Evolutionary conservation across 2,797 vertebrate species (phyloP), one percentile per base, ranked within the genome.

Genomic region (Propithecus deckenii): DNA sequence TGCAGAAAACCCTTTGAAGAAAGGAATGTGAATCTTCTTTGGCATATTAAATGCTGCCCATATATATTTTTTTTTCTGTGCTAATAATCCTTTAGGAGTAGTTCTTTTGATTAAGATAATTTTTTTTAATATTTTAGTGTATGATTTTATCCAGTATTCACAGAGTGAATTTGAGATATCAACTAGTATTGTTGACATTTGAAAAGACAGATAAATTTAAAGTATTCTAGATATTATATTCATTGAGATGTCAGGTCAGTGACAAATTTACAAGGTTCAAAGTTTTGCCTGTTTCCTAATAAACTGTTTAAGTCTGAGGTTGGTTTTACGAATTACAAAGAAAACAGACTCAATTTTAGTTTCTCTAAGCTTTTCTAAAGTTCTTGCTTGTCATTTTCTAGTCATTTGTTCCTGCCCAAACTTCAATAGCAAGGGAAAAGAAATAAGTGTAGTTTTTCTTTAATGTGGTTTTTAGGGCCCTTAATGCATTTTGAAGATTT

Each of bases 1-100:
- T 97, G 95, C 98, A 97, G 94, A 96, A 95, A 78, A 81, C 41
- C 93, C 22, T 88, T 87, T 59, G 91, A 92, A 95, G 85, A 41
- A 86, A 1, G 59, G 72, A 17, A 75, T 11, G 59, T 38, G 76
- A 35, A 67, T 94, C 96, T 89, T 97, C 94, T 97, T 65, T 97
- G 97, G 90, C 95, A 69, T 96, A 81, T 81, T 94, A 85, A 94
- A 76, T 91, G 86, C 4, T 78, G 41, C 85, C 74, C 89, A 65
- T 87, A 52, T 13, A 89, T 28, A 25, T 43, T 76, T 79, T 93
- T 93, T 57, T 46, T 75, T 48, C 61, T 86, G 28, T 93, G 75
- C 84, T 96, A 32, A 71, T 80, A 67, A 61, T 65, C 84, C 25
- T 93, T 96, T n/a, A 59, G 48, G 43, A 50, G 43, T 91, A 94